Evolutionary conservation across 2,113 vertebrate genomes (phyloP), one percentile per base, ranked within the genome.

Genomic region (Echinops telfairi): DNA sequence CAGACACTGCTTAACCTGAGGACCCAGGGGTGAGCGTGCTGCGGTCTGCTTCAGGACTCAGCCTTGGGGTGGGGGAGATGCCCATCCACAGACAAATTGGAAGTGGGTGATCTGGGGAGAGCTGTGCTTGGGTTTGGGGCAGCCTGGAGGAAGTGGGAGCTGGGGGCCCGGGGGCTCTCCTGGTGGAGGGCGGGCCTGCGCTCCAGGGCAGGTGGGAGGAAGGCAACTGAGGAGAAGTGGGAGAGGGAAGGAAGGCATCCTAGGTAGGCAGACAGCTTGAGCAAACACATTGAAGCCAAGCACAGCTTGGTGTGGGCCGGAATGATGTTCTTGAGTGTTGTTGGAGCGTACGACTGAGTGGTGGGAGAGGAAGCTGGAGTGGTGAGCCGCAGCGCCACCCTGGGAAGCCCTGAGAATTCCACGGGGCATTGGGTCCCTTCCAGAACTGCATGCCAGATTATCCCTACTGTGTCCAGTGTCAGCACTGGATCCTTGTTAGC

Each of bases 291-390:
- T 81, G 73, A 83, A 86, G 31, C 71, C 4, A 79, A 77, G 71
- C 93, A 79, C 86, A 93, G 86, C 64, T 92, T 79, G 82, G 36
- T 86, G 78, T 60, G 70, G 77, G 31, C 84, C 2, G 38, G 66
- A 38, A 89, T 83, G 31, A 31, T 23, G 70, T 62, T 38, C 15
- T 40, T 53, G 4, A 36, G 85, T 53, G 6, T n/a, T 60, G 12
- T 16, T 53, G 64, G 43, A 86, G 71, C 31, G 83, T 85, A 73
- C 43, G 79, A 79, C 58, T 75, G 62, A 83, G 77, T 68, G 83
- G 25, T 2, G 27, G 64, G 85, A 83, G 57, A 80, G 38, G 36
- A 47, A 40, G 66, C 23, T n/a, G 71, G 81, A 77, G 76, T 84
- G 75, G 66, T 73, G 58, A 68, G 31, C 29, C 25, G 75, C 53